These are phyloP conservation scores for Neopelma chrysocephalum DNA, from an alignment of 2,797 vertebrate species.

Conservation along the genomic window DNA sequence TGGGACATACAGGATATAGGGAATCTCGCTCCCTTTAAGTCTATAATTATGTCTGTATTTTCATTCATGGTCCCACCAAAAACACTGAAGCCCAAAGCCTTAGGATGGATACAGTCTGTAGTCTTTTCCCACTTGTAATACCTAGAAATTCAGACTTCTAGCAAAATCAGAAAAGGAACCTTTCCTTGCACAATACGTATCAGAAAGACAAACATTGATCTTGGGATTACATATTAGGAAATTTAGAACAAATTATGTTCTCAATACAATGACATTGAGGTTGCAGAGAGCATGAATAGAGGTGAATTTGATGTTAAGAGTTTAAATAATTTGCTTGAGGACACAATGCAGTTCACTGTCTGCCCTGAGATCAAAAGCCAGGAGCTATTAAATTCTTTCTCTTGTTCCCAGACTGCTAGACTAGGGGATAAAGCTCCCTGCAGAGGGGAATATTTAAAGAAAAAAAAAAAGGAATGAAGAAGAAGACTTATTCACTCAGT, in stretches of 20 bases:
- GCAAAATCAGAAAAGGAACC: neutral
- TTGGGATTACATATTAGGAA: neutral
- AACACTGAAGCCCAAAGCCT: neutral
- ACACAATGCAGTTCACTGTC: neutral
- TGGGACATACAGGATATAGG: accelerated
- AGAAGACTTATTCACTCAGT: neutral
- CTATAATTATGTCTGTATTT: neutral
- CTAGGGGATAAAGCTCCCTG: neutral
- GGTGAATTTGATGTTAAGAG: neutral
- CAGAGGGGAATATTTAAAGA: neutral
- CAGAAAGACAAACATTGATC: neutral
- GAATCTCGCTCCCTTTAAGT: accelerated
- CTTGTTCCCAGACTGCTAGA: neutral
- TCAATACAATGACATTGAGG: neutral
- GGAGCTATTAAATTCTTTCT: neutral
- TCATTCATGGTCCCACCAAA: neutral
- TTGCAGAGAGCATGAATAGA: neutral
- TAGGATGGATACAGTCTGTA: neutral
- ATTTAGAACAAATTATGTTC: neutral
- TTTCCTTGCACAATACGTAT: neutral
- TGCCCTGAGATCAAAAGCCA: neutral
- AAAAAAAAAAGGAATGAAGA: neutral
- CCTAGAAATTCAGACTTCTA: neutral
- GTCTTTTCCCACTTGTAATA: neutral
- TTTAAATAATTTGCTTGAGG: neutral